phyloP scores from a whole-genome alignment of 1,140 invertebrate species.

The Idris sp. region DNA sequence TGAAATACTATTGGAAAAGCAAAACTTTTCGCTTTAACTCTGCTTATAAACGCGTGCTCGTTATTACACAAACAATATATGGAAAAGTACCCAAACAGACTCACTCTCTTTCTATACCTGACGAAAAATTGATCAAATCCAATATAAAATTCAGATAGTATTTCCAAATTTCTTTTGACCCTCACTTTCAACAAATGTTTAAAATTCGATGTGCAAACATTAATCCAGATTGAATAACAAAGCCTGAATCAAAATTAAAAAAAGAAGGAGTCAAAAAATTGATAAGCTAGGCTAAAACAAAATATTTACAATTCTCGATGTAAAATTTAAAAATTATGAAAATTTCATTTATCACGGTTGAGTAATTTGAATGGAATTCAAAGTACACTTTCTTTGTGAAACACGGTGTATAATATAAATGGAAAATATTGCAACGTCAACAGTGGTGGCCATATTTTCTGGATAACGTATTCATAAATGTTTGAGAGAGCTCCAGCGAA shows the following conservation, averaged over 20 bases:
- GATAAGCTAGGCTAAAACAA: constrained; percentile 10
- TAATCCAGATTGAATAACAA: constrained; percentile 30
- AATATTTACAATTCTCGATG: neutral
- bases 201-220: constrained; percentile 28
- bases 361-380: constrained; percentile 22
- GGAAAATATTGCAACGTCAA: constrained; percentile 15
- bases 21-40: constrained; percentile 20
- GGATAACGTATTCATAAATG: constrained; percentile 48
- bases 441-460: constrained; percentile 24
- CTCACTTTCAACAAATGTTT: constrained; percentile 30
- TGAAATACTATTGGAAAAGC: constrained; percentile 19
- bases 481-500: constrained; percentile 22
- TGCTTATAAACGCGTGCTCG: constrained; percentile 22
- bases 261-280: neutral
- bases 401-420: constrained; percentile 28
- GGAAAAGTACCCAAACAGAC: constrained; percentile 24
- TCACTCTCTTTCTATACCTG: neutral
- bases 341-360: constrained; percentile 18
- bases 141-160: constrained; percentile 27
- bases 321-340: constrained; percentile 20
- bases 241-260: constrained; percentile 3
- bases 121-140: constrained; percentile 26
- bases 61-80: constrained; percentile 48
- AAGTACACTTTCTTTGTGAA: constrained; percentile 20
- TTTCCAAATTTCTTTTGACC: constrained; percentile 20